Evolutionary conservation across 2,797 vertebrate genomes (phyloP).

Genomic region (Liasis olivaceus): DNA sequence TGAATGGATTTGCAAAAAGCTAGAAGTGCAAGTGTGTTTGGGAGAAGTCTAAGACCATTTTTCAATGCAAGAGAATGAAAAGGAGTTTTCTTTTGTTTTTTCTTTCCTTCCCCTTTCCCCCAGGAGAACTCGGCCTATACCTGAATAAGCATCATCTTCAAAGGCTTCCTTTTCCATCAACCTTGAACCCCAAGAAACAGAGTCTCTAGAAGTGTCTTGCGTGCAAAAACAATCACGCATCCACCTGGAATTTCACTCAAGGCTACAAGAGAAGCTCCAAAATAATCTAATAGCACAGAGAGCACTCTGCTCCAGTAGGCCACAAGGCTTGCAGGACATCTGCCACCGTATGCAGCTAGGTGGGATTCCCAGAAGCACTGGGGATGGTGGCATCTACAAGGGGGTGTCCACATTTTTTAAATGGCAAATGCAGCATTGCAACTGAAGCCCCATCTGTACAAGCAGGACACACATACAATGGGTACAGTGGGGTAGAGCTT

Average conservation of each 20-base stretch:
- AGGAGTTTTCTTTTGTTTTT: not conserved
- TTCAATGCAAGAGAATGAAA: not conserved
- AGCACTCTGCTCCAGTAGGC: not conserved
- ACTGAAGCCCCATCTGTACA: too few relatives aligned
- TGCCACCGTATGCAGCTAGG: not conserved
- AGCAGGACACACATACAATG: too few relatives aligned
- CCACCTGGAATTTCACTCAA: not conserved
- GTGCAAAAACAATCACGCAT: not conserved
- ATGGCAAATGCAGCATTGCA: not conserved
- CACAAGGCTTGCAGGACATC: not conserved
- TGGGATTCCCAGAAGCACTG: not conserved
- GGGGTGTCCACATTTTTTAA: not conserved
- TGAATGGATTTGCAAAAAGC: not conserved
- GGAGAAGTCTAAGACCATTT: not conserved
- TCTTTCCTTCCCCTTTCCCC: not conserved
- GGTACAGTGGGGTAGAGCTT: too few relatives aligned
- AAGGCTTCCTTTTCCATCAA: not conserved
- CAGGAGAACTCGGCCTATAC: too few relatives aligned
- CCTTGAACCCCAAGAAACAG: not conserved
- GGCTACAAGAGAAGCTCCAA: constrained; percentile 7
- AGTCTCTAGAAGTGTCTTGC: not conserved
- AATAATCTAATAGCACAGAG: not conserved
- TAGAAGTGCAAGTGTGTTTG: not conserved
- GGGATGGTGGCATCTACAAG: not conserved
- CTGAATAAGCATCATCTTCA: not conserved